Base-by-base conservation (phyloP, 2,888 invertebrate species). In the Desoria tigrina region DNA sequence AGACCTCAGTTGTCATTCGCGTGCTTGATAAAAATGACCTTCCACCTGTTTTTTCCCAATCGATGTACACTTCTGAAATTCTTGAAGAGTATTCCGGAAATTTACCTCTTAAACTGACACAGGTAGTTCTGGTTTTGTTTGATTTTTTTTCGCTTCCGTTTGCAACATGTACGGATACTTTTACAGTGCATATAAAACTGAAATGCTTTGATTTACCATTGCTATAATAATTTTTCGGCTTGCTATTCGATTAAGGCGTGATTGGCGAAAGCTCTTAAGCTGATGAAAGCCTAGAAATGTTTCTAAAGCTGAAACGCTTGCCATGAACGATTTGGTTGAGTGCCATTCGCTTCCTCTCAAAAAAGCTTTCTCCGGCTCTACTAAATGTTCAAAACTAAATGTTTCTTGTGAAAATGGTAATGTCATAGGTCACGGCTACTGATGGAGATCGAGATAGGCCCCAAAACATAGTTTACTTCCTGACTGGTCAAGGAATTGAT, bases 361-460 rank as follows among this genome's bases (percentile, higher is more conserved):
- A 32, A 4, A 32, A 32, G 4, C 32, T 32, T 27, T 49, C 50
- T 24, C 28, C 37, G 27, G 28, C 37, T 21, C 50, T 50, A 4
- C 18, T 27, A 27, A 45, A 32, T 18, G n/a, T 49, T 39, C 56
- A 32, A 49, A 28, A 37, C 16, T 56, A 27, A 32, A 55, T 54
- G 57, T 26, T 37, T n/a, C 11, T 11, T 32, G 32, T 32, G 32
- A 11, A 32, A 4, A 32, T 32, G 32, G 11, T 7, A 32, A 27
- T 32, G 6, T n/a, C 4, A 24, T 83, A 97, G 96, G 96, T 97
- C 74, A 91, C 90, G 66, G 97, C 96, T 49, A 93, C 92, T 11
- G 96, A 97, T 81, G 95, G 95, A 58, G 96, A 97, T 82, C 91
- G 92, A 79, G 94, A 95, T 80, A 86, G 96, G 74, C 91, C 91